Evolutionary conservation across 1,140 invertebrate genomes (phyloP), one percentile per base, ranked within the genome.

Genomic region (Zaprionus tsacasi): DNA sequence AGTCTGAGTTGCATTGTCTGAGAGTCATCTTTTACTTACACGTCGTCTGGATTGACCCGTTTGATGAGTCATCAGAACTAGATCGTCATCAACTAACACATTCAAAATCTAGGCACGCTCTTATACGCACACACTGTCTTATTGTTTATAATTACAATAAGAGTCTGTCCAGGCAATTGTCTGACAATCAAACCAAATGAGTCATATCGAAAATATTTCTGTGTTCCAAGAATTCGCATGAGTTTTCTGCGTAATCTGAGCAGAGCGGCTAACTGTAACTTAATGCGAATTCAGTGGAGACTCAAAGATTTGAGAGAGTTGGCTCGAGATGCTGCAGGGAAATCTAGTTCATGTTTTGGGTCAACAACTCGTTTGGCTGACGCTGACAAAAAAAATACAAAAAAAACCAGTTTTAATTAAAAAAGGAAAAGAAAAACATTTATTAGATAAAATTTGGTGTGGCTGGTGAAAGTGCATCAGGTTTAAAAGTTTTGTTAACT

Each of bases 281-380:
- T 50, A 52, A 68, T 88, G 69, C 71, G 68, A 87, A 82, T 82
- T 66, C 68, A 57, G 27, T 55, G 73, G 60, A 70, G 73, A 70
- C 69, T 60, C 45, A 43, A 30, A 30, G 27, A 48, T 66, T 27
- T 33, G 35, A 66, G 55, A 36, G 55, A 57, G 63, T 48, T 48
- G 65, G 57, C 63, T 48, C 38, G 48, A 56, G 81, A 67, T 64
- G 73, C 81, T 82, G 50, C 52, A 56, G 83, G 82, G 76, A 86
- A 86, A 86, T 88, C 83, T 86, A 88, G 83, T 88, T 82, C 78
- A 77, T 64, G 74, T 86, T 86, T 85, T 86, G 78, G 81, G 82
- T 85, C 78, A 85, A 74, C 74, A 72, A 67, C 69, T 76, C 70
- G 50, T 58, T 67, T 61, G 61, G 38, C 64, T 54, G 54, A 13